Conservation (phyloP, 2,113 vertebrate genomes). For the Turnix velox region DNA sequence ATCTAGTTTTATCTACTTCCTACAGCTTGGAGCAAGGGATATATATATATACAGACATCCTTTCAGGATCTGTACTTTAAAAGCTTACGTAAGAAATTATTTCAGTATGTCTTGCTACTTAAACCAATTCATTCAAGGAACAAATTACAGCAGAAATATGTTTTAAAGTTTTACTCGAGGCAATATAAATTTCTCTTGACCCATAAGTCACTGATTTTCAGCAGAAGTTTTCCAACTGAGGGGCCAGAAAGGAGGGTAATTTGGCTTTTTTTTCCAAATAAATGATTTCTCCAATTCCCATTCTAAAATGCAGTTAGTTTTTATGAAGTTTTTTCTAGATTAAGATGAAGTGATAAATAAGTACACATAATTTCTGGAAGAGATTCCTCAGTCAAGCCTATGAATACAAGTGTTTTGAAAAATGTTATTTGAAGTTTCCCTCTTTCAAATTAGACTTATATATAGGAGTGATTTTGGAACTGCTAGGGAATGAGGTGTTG, state of each 20-base stretch:
- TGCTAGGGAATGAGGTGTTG: rapidly evolving
- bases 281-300: neutral
- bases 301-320: neutral
- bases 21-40: neutral
- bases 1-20: neutral
- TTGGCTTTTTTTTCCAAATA: neutral
- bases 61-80: too few species aligned
- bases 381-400: neutral
- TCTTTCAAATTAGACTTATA: neutral
- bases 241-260: neutral
- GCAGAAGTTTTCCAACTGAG: neutral
- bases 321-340: neutral
- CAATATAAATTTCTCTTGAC: neutral
- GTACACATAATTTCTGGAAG: neutral
- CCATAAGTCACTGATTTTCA: neutral
- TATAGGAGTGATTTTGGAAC: neutral
- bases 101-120: neutral
- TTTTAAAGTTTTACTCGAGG: neutral
- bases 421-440: neutral
- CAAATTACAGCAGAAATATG: neutral
- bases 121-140: neutral
- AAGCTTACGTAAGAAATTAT: neutral
- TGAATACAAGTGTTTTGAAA: neutral
- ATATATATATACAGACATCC: neutral
- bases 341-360: neutral